Evolutionary conservation across 2,797 vertebrate species (phyloP), one percentile per base, ranked within the genome.

Genomic region (Oryzias dopingdopingensis): DNA sequence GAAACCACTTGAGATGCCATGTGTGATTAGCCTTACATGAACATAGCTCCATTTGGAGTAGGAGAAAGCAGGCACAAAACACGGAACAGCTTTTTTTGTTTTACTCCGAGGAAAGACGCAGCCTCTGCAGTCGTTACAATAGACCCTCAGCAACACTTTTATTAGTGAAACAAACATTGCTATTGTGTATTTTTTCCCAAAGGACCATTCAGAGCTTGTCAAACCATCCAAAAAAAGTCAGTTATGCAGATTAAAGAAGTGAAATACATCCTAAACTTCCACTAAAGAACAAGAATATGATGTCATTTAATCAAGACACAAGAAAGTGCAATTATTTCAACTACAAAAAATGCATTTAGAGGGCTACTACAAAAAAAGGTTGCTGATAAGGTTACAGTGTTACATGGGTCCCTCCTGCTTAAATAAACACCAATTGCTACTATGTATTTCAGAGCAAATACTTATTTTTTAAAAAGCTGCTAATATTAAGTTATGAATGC

Each of bases 71-170:
- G 68, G 74, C 83, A 91, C 90, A 92, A 91, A 91, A 82, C 86
- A 88, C 84, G 87, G 90, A 93, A 91, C 86, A 86, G 87, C 88
- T 87, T 90, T 91, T 26, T 90, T 86, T 91, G 80, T 79, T 84
- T 55, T 57, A 49, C 77, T 76, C 62, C 15, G n/a, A 69, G 77
- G 73, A 85, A 76, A 81, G 79, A 79, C 67, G 47, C 70, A 76
- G 79, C 69, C 71, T 82, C 67, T 74, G 62, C 65, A 68, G 70
- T 56, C 45, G 72, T 80, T 67, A 88, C 87, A 90, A 88, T 84
- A 62, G 81, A 62, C 70, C 67, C 54, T 49, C 54, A 72, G 67
- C 76, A 73, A 61, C 53, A 59, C 56, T 82, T 88, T 80, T 74
- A 84, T 78, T 77, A 56, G 70, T 62, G 72, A 72, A 86, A 90